Evolutionary conservation across 2,888 invertebrate genomes (phyloP).

Genomic region (Epinotia ramella): DNA sequence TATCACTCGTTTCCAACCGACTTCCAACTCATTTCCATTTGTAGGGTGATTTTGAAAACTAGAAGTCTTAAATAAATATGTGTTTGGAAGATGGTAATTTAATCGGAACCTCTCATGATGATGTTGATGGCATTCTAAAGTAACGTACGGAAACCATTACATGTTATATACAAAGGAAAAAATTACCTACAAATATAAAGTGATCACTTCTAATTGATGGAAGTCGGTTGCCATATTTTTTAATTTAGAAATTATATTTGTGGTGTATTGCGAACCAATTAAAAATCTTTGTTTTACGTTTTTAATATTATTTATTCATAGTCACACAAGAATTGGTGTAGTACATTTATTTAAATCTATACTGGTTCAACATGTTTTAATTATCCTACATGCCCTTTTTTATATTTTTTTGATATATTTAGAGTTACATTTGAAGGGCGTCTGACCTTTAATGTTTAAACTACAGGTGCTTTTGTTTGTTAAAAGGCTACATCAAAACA

Average conservation of each 20-base stretch:
- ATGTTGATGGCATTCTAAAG: background rate
- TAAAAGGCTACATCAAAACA: slow-evolving; percentile 64
- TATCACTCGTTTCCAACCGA: background rate
- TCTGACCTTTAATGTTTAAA: slow-evolving; percentile 48
- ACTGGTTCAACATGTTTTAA: slow-evolving; percentile 73
- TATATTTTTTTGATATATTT: slow-evolving; percentile 44
- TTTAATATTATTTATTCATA: slow-evolving; percentile 67
- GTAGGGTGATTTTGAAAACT: background rate
- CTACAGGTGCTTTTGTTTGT: slow-evolving; percentile 54
- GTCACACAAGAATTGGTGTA: slow-evolving; percentile 72
- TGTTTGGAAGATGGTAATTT: no score
- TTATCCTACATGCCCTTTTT: slow-evolving; percentile 49
- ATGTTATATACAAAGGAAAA: background rate
- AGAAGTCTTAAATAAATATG: no score
- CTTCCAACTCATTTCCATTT: background rate
- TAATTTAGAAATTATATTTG: background rate
- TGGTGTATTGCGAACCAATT: slow-evolving; percentile 49
- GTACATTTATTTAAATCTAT: slow-evolving; percentile 65
- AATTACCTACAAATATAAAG: background rate
- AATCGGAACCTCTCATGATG: background rate
- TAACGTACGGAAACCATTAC: background rate
- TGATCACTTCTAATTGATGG: background rate
- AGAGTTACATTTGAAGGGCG: slow-evolving; percentile 17
- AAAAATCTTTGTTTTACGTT: slow-evolving; percentile 62
- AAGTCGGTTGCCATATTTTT: background rate